These are phyloP conservation scores for Alosa alosa DNA, from an alignment of 2,113 vertebrate genomes.

Conservation along the genomic window DNA sequence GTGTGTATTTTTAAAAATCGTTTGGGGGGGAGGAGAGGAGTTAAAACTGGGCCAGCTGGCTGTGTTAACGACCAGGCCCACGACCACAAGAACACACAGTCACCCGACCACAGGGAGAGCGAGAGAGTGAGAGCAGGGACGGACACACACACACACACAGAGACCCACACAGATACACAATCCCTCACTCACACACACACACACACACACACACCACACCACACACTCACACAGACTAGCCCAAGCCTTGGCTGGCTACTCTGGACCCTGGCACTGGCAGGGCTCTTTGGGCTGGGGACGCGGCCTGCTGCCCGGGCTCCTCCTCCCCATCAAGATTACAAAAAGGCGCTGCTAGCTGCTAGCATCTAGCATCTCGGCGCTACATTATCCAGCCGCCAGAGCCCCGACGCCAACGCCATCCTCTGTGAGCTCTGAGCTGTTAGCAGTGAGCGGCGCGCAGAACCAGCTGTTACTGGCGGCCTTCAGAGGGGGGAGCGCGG, in stretches of 20 bases:
- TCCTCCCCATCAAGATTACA: constrained; percentile 37
- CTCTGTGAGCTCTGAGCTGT: constrained; percentile 32
- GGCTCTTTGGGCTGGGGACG: neutral
- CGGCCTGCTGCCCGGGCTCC: constrained; percentile 7
- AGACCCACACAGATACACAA: neutral
- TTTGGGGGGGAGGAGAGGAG: constrained; percentile 13
- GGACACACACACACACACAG: constrained; percentile 19
- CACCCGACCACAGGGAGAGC: constrained; percentile 35
- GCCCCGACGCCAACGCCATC: no score
- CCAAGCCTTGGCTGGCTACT: neutral
- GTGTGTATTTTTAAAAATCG: neutral
- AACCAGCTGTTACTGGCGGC: neutral
- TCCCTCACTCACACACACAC: neutral
- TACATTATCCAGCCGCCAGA: neutral
- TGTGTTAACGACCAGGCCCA: constrained; percentile 37
- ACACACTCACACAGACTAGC: neutral
- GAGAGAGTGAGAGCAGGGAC: constrained; percentile 34
- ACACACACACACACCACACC: neutral
- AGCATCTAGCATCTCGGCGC: neutral
- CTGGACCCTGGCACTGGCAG: neutral
- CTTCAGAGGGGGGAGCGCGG: neutral
- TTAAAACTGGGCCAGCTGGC: constrained; percentile 44
- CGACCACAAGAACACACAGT: constrained; percentile 25
- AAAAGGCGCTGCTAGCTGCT: constrained; percentile 2
- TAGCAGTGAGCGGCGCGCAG: constrained; percentile 10